Base-by-base conservation (phyloP, 2,113 vertebrate species). In the Gallinago jamesoni region DNA sequence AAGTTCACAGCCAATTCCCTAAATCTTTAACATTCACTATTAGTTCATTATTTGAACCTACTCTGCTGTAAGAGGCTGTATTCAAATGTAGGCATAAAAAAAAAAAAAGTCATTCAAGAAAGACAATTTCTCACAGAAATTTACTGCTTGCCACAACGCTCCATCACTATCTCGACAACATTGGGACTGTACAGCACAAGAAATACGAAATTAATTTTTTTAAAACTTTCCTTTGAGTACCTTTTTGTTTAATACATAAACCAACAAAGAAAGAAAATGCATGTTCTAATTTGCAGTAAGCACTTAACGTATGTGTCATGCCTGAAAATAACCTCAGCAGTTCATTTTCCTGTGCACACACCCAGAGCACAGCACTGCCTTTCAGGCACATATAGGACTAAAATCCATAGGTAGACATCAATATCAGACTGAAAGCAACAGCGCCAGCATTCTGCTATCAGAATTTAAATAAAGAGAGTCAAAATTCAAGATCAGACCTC, bases 31-130 rank as follows among this genome's bases (percentile, higher is more conserved):
- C 94, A 57, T 95, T 96, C 33, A 17, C 96, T 93, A 50, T 96
- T 96, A 94, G 94, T 96, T 97, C 97, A 96, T 96, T 98, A 96
- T 96, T 95, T 95, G 89, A 94, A 89, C 90, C 73, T 93, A 93
- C 90, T 94, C 84, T 95, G 84, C 74, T 92, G 77, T 87, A 78
- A 97, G 74, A 81, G 60, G 67, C 80, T 94, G 92, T 81, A 89
- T 97, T 97, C 89, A 94, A 94, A 95, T 87, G 64, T 22, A 86
- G 47, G 85, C 89, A 93, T 67, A 52, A 84, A 88, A 52, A 45
- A 47, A 39, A 39, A 47, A 84, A 86, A 95, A 96, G 55, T 90
- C 39, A 82, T 79, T 93, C 89, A 90, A 77, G 87, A 88, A 70
- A 94, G 86, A 59, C 63, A 57, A 67, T 76, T 96, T 95, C 84